Conservation (phyloP, 2,888 invertebrate species). For the Mimachlamys varia region DNA sequence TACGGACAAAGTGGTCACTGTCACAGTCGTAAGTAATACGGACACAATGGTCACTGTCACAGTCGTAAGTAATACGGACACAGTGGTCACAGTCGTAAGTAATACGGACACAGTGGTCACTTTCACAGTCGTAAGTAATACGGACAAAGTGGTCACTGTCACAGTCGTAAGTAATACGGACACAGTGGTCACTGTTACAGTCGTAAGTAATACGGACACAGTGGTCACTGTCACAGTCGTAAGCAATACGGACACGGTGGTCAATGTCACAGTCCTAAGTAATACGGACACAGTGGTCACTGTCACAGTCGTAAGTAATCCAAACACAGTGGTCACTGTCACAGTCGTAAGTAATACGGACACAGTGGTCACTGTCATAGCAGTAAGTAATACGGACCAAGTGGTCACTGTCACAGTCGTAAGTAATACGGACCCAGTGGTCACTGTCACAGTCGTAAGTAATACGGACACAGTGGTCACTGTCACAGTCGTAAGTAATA, state of each 20-base stretch:
- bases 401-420: no score
- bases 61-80: no score
- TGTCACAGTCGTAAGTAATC: background rate
- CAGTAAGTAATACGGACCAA: no score
- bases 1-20: no score
- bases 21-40: no score
- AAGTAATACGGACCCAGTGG: no score
- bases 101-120: background rate
- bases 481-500: background rate
- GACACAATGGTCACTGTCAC: no score
- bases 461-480: background rate
- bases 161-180: background rate
- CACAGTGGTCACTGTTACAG: background rate
- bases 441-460: background rate
- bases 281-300: background rate
- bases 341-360: no score
- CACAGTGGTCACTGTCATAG: no score
- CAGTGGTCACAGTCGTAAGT: background rate
- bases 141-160: background rate
- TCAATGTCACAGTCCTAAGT: background rate
- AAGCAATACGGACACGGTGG: background rate
- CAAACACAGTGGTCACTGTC: no score
- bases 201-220: background rate
- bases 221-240: background rate
- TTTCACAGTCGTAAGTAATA: slow-evolving; percentile 4